These are phyloP conservation scores for Decapterus maruadsi DNA, from an alignment of 2,797 vertebrate genomes.

Conservation along the genomic window DNA sequence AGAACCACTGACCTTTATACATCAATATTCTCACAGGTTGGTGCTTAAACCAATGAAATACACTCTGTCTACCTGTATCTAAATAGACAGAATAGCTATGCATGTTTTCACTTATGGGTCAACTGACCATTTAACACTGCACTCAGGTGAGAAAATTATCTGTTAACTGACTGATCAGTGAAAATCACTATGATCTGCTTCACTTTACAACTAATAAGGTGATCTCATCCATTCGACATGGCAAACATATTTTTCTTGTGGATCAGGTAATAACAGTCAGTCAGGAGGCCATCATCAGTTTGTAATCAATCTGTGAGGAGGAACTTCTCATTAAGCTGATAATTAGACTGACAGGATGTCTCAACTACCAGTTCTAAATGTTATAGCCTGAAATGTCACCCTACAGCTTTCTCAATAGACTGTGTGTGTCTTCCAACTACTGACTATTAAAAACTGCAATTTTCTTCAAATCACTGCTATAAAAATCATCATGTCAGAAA, in stretches of 20 bases:
- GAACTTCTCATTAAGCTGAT: constrained; percentile 48
- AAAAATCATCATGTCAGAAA: constrained; percentile 69
- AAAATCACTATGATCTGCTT: constrained; percentile 4
- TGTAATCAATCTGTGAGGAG: constrained; percentile 36
- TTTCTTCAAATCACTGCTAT: constrained; percentile 76
- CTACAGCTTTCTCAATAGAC: constrained; percentile 64
- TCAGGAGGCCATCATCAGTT: constrained; percentile 12
- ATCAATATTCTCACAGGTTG: too few species aligned
- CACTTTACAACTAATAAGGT: background rate
- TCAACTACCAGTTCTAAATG: constrained; percentile 32
- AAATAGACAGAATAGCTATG: background rate
- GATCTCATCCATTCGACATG: background rate
- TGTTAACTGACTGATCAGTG: background rate
- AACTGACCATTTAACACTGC: background rate
- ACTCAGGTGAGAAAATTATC: too few species aligned
- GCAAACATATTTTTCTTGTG: constrained; percentile 2
- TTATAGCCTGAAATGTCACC: constrained; percentile 46
- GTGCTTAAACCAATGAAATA: background rate
- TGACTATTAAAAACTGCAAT: constrained; percentile 75
- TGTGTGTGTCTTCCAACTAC: constrained; percentile 64
- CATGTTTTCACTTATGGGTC: too few species aligned
- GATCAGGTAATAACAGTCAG: constrained; percentile 25
- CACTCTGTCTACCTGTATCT: background rate
- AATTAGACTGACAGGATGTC: constrained; percentile 36
- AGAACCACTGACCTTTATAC: too few species aligned